These are phyloP conservation scores for Amphibalanus amphitrite DNA, from an alignment of 1,140 invertebrate species.

Conservation along the genomic window DNA sequence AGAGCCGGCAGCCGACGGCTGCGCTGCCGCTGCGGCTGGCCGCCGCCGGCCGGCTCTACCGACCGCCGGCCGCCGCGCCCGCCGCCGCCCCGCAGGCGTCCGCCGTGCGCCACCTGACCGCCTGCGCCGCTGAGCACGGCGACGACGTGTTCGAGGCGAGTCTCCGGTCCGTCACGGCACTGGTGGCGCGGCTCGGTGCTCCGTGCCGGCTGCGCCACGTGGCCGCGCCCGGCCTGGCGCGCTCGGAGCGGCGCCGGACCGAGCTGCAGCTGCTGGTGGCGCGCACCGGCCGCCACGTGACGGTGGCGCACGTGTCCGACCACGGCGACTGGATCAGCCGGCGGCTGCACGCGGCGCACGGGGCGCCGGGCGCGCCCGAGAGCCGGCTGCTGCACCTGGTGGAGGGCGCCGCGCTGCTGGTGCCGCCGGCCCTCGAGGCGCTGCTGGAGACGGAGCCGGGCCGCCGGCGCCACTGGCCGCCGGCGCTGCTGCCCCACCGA, in stretches of 20 bases:
- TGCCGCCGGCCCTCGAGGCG: neutral
- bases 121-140: neutral
- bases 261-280: neutral
- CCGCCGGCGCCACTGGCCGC: neutral
- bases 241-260: neutral
- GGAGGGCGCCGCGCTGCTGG: neutral
- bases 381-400: neutral
- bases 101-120: neutral
- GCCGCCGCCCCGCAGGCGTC: neutral
- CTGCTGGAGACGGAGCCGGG: neutral
- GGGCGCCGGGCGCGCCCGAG: neutral
- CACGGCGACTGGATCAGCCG: neutral
- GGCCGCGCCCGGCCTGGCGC: neutral
- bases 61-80: conserved; percentile 21
- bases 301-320: neutral
- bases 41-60: conserved; percentile 41
- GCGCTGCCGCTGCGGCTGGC: conserved; percentile 41
- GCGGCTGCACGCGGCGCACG: neutral
- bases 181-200: neutral
- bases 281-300: neutral
- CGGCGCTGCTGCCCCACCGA: neutral
- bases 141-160: neutral
- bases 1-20: conserved; percentile 33
- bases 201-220: neutral
- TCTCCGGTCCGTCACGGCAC: neutral